Base-by-base conservation (phyloP, 2,888 invertebrate species). In the Anoplius nigerrimus region DNA sequence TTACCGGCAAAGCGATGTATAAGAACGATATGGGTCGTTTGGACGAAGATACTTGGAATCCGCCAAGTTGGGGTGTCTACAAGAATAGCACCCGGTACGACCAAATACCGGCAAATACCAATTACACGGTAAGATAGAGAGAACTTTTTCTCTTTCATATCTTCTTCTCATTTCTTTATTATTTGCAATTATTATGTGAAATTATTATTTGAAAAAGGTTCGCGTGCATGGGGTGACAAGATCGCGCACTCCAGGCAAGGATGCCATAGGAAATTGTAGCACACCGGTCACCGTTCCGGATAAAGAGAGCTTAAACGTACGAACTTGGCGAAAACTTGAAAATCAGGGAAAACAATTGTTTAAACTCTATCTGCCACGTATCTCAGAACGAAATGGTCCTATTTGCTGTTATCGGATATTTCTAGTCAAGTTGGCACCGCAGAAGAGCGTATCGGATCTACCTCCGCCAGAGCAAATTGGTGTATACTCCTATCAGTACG, bases 341-440 rank as follows among this genome's bases (percentile, higher is more conserved):
- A 92, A 91, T 46, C 90, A 92, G 59, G 93, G 93, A 21, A 92
- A 92, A 79, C 94, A 93, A 89, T 91, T 95, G 80, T 94, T 96
- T 78, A 94, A 94, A 82, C 89, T 97, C 78, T 91, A 92, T 75
- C 88, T 96, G 77, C 95, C 95, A 0, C 91, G 94, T 74, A 91
- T 97, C 43, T 93, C 95, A 0, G 96, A 97, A 86, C 90, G 96
- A 62, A 96, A 96, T 82, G 97, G 97, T 0, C 94, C 94, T 0
- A 95, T 97, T 78, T 97, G 96, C 87, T 97, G 96, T 82, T 95
- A 95, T 87, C 92, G 96, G 76, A 91, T 97, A 51, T 95, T 94
- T 89, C 90, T 97, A 86, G 93, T 97, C 0, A 92, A 94, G 55
- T 90, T 97, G 78, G 90, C 91, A 43, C 90, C 92, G 0, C 90